Conservation (phyloP, 2,113 vertebrate genomes). For the Hirundichthys speculiger region DNA sequence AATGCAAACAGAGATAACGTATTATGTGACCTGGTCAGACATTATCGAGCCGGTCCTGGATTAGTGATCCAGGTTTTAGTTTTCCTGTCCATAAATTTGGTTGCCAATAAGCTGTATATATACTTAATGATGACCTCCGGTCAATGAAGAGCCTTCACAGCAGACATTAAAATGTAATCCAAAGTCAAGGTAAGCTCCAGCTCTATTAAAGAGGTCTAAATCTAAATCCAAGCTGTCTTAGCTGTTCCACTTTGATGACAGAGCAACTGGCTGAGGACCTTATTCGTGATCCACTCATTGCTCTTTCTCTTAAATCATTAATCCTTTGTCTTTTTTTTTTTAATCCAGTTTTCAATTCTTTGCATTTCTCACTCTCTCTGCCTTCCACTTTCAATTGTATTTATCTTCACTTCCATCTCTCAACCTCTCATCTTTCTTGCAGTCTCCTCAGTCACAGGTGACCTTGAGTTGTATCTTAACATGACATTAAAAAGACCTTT, state of each 20-base stretch:
- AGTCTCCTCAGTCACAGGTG: slow-evolving; percentile 18
- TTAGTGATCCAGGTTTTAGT: slow-evolving; percentile 47
- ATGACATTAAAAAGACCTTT: slow-evolving; percentile 65
- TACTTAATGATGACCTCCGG: slow-evolving; percentile 62
- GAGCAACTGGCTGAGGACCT: slow-evolving; percentile 58
- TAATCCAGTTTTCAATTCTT: slow-evolving; percentile 25
- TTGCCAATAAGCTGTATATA: slow-evolving; percentile 50
- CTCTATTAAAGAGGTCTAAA: slow-evolving; percentile 65
- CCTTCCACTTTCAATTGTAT: slow-evolving; percentile 7
- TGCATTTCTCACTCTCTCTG: slow-evolving; percentile 13
- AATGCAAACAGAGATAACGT: slow-evolving; percentile 22
- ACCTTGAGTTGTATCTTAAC: slow-evolving; percentile 33
- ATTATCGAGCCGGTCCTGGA: slow-evolving; percentile 55
- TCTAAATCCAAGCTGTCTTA: slow-evolving; percentile 68
- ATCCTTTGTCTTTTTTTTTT: slow-evolving; percentile 26
- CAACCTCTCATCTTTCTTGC: slow-evolving; percentile 6
- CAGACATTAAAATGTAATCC: slow-evolving; percentile 65
- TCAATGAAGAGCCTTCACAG: slow-evolving; percentile 52
- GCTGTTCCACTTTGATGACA: slow-evolving; percentile 61
- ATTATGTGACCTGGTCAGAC: slow-evolving; percentile 43
- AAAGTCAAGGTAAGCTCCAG: slow-evolving; percentile 45
- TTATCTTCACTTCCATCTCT: background rate
- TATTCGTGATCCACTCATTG: slow-evolving; percentile 35
- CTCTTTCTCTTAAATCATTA: slow-evolving; percentile 24
- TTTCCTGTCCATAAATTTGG: slow-evolving; percentile 47